A percentile compares a stretch with the other conserved stretches of the same genome.
Evolutionary conservation across 2,797 vertebrate species (phyloP).

Genomic region (Apodemus agrarius): DNA sequence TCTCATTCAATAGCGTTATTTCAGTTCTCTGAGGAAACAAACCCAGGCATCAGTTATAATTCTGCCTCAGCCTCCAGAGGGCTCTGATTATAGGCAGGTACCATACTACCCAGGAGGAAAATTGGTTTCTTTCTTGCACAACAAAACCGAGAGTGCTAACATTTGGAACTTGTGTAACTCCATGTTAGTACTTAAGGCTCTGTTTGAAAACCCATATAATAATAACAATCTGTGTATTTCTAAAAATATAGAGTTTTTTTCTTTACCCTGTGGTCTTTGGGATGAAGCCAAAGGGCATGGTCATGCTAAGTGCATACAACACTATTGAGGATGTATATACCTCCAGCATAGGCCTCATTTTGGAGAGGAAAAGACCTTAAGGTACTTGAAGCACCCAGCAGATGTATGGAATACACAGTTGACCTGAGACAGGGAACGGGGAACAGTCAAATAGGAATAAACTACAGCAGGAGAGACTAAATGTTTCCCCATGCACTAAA

Average conservation of each 20-base stretch:
- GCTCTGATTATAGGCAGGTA: neutral
- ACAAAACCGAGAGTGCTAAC: conserved; percentile 1
- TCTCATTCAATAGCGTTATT: neutral
- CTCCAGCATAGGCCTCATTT: neutral
- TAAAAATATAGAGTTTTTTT: conserved; percentile 1
- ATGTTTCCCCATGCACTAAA: conserved; percentile 31
- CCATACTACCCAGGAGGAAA: neutral
- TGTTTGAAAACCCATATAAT: neutral
- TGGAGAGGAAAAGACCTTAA: conserved; percentile 15
- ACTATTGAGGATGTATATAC: neutral
- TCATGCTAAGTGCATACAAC: neutral
- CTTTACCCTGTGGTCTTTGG: neutral
- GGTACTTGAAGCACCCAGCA: neutral
- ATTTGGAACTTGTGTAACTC: neutral
- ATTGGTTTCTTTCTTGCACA: conserved; percentile 38
- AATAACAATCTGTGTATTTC: neutral
- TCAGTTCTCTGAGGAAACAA: neutral
- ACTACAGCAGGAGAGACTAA: neutral
- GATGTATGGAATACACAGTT: neutral
- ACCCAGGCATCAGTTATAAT: neutral
- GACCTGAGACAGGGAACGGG: neutral
- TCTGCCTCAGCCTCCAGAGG: neutral
- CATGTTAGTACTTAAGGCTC: conserved; percentile 36
- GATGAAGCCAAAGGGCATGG: neutral
- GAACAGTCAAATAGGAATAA: conserved; percentile 28